Evolutionary conservation across 1,140 invertebrate genomes (phyloP), one percentile per base, ranked within the genome.

Genomic region (Scaptomyza graminum): DNA sequence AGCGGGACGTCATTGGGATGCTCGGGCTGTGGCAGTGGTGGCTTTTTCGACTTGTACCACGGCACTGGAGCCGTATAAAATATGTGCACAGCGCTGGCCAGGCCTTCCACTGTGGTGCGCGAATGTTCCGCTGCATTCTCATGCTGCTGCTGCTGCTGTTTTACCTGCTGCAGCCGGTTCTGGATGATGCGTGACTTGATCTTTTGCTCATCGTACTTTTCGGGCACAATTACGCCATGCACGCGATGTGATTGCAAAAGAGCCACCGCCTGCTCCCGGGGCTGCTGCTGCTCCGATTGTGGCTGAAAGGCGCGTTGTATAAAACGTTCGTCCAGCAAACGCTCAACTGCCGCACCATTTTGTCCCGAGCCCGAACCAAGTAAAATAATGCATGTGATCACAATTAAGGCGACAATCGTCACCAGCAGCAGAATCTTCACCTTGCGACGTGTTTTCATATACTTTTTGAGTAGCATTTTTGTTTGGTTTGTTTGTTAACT

Each of bases 151-250:
- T 90, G 76, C 37, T 88, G 73, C 61, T 78, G 37, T 41, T 41
- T 90, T 43, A 91, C 62, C 37, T 90, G 70, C 56, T 89, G 76
- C 34, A 92, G 76, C 12, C 90, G 90, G n/a, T 76, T 83, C 56
- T 90, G 74, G 39, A 91, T 91, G 22, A 92, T 80, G 25, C 91
- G 76, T 12, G 76, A 68, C 57, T 92, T 92, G 16, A 92, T 74
- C 62, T 91, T 89, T 22, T 85, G 85, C 54, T 92, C 91, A 37
- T 92, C 79, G 41, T 92, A 92, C 61, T 92, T 92, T 41, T 92
- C 91, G 0, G 90, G 91, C 52, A 91, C 85, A 76, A 91, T 91
- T 22, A 84, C 52, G 25, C 84, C 88, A 59, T 87, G 59, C 44
- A 90, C 78, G 2, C 80, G 76, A 15, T 73, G 77, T 0, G 90